Evolutionary conservation across 2,797 vertebrate genomes (phyloP).

Genomic region (Xyrichtys novacula): DNA sequence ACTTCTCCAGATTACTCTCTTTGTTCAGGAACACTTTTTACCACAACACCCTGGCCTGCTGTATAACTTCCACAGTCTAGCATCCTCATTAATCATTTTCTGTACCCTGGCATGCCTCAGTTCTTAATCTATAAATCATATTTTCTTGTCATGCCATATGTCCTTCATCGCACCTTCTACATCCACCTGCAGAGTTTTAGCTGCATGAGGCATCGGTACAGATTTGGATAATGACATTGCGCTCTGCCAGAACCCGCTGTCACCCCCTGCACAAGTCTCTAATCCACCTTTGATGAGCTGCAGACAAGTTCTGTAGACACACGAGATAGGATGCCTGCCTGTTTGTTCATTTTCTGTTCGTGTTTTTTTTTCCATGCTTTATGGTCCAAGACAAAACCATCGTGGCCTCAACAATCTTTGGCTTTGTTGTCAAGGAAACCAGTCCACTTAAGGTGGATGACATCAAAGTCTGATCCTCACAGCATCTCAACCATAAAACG

Average conservation of each 20-base stretch:
- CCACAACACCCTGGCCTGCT: background rate
- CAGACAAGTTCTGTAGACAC: conserved; percentile 13
- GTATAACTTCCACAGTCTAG: background rate
- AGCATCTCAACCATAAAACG: conserved; percentile 34
- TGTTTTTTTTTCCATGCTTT: conserved; percentile 13
- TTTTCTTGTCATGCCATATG: conserved; percentile 9
- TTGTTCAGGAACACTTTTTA: too few relatives aligned
- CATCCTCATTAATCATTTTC: conserved; percentile 1
- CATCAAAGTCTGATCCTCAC: conserved; percentile 35
- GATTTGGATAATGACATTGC: conserved; percentile 33
- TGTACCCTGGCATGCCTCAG: background rate
- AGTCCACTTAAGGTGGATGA: conserved; percentile 11
- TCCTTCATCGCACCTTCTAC: conserved; percentile 37
- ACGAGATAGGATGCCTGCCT: conserved; percentile 25
- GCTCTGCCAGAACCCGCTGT: conserved; percentile 27
- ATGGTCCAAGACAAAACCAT: conserved; percentile 14
- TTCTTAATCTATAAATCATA: background rate
- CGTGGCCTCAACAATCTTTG: conserved; percentile 18
- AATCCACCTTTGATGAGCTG: conserved; percentile 21
- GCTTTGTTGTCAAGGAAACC: conserved; percentile 51
- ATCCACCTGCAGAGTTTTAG: conserved; percentile 28
- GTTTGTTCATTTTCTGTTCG: conserved; percentile 10
- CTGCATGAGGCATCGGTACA: conserved; percentile 30
- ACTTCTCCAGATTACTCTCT: too few relatives aligned
- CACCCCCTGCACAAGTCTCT: conserved; percentile 2